Base-by-base conservation (phyloP, 2,888 invertebrate genomes). In the Pecten maximus region DNA sequence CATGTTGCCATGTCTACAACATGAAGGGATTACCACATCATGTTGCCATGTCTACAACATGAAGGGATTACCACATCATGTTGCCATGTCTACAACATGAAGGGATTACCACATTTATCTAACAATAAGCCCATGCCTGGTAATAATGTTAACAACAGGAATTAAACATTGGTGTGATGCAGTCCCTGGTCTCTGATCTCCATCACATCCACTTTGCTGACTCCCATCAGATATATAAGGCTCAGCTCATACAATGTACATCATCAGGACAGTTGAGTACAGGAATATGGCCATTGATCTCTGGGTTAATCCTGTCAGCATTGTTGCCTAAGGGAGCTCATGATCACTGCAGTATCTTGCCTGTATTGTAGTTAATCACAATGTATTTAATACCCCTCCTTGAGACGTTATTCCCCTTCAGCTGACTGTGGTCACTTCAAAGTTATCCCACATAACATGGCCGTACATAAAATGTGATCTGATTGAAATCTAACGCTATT, bases 301-400 rank as follows among this genome's bases (percentile, higher is more conserved):
- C 0, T 4, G 16, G 74, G 74, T 74, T 74, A 74, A 74, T 74
- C 74, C 74, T 74, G 16, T 35, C 74, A 74, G 12, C 8, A 3
- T 6, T 28, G 35, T 74, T 35, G 74, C 35, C 28, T 28, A 28
- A 16, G 60, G 60, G 60, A 74, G 74, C 54, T 54, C 54, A 23
- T 8, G 23, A 54, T 54, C 54, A 54, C 54, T 19, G 19, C 74
- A 74, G 74, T 28, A 74, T 74, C 6, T 35, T 35, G 60, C 28
- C 10, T 74, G 74, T 74, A 74, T 74, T 74, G 74, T 74, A 6
- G 28, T 28, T 74, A 74, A 74, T 74, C 74, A 74, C 74, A 4
- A 74, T 74, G 74, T 74, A 74, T 74, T 35, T 74, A 74, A 74
- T 74, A 35, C 23, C 60, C 60, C 60, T 60, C 60, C 23, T 74